phyloP scores from a whole-genome alignment of 2,797 vertebrate genomes.

The Serranus cabrilla region DNA sequence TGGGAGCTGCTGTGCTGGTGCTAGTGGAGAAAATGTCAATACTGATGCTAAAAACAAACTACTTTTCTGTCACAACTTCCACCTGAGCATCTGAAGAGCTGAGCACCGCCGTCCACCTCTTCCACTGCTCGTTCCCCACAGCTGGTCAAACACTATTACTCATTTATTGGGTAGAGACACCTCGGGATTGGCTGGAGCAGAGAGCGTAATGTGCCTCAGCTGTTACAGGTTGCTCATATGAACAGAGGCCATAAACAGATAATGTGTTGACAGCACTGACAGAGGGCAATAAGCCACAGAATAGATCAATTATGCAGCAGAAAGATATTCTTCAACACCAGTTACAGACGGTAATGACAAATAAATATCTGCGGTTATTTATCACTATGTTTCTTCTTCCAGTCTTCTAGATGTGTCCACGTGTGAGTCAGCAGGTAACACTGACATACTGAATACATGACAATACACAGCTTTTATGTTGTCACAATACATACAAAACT shows the following conservation, averaged over 20 bases:
- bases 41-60: not conserved
- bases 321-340: not conserved
- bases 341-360: not conserved
- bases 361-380: not conserved
- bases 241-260: slow-evolving; percentile 57
- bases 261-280: slow-evolving; percentile 13
- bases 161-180: slow-evolving; percentile 41
- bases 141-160: slow-evolving; percentile 34
- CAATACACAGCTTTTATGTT: not conserved
- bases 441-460: not conserved
- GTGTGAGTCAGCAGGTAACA: not conserved
- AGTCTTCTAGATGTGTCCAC: not conserved
- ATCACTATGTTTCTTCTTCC: not conserved
- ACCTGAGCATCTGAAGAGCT: slow-evolving; percentile 8
- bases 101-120: not conserved
- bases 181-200: slow-evolving; percentile 39
- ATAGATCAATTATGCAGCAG: not conserved
- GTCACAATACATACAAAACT: slow-evolving; percentile 5
- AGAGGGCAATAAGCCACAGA: not conserved
- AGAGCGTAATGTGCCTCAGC: slow-evolving; percentile 16
- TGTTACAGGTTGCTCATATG: slow-evolving; percentile 20
- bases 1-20: slow-evolving; percentile 1
- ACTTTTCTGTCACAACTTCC: not conserved
- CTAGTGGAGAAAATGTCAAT: not conserved
- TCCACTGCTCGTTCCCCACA: slow-evolving; percentile 1